Conservation (phyloP, 2,797 vertebrate species). For the Propithecus perrieri region DNA sequence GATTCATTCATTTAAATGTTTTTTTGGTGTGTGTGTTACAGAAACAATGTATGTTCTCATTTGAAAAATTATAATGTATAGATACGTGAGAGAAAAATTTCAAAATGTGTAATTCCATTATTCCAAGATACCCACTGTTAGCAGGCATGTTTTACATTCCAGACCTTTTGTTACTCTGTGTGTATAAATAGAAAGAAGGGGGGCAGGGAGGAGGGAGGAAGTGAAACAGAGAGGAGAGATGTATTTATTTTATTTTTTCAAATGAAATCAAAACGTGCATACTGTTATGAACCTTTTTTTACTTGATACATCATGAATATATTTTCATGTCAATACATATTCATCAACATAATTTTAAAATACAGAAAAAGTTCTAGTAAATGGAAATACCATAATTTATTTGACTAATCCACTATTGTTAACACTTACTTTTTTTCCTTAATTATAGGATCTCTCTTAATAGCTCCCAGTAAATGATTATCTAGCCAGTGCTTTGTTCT, state of each 20-base stretch:
- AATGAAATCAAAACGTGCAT: not conserved
- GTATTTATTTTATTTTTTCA: not conserved
- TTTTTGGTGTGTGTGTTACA: not conserved
- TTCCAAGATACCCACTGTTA: not conserved
- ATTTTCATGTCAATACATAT: not conserved
- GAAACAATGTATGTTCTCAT: not conserved
- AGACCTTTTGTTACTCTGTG: not conserved
- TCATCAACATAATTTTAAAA: conserved; percentile 36
- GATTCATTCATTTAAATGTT: not conserved
- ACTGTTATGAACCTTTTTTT: not conserved
- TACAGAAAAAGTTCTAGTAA: conserved; percentile 8
- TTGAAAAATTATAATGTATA: not conserved
- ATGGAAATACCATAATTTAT: conserved; percentile 10
- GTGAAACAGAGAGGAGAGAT: not conserved
- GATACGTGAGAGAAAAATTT: conserved; percentile 8
- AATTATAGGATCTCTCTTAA: not conserved
- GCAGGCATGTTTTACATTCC: not conserved
- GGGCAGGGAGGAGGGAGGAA: not conserved
- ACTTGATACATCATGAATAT: not conserved
- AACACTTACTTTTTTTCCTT: conserved; percentile 3
- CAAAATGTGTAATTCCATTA: not conserved
- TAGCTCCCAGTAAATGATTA: not conserved
- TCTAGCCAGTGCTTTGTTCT: not conserved
- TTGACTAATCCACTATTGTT: not conserved
- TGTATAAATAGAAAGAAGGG: not conserved